These are phyloP conservation scores for Harpalus rufipes DNA, from an alignment of 2,888 invertebrate species.

Conservation along the genomic window DNA sequence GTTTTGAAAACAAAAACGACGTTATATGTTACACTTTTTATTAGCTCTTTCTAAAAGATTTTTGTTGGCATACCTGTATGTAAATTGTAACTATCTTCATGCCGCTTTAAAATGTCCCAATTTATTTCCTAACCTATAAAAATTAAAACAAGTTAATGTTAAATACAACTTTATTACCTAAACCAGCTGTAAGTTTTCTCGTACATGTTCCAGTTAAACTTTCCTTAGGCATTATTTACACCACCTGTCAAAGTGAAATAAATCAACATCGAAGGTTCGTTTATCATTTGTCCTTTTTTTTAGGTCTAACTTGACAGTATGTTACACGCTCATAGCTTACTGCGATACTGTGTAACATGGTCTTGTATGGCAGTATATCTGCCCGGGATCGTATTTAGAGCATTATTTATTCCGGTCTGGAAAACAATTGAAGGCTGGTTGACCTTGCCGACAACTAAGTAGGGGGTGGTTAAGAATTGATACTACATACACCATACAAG, in stretches of 20 bases:
- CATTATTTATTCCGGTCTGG: slow-evolving; percentile 53
- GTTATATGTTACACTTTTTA: too few species aligned
- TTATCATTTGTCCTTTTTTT: slow-evolving; percentile 40
- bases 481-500: slow-evolving; percentile 9
- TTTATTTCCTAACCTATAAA: neutral
- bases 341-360: neutral
- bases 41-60: too few species aligned
- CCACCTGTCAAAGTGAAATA: slow-evolving; percentile 55
- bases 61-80: too few species aligned
- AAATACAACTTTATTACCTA: slow-evolving; percentile 37
- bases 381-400: slow-evolving; percentile 38
- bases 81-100: too few species aligned
- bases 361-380: slow-evolving; percentile 33
- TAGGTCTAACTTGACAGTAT: slow-evolving; percentile 23
- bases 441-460: slow-evolving; percentile 40
- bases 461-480: slow-evolving; percentile 33
- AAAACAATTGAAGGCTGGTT: slow-evolving; percentile 56
- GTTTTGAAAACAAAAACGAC: too few species aligned
- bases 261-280: slow-evolving; percentile 46
- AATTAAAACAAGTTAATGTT: slow-evolving; percentile 15
- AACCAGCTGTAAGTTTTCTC: neutral
- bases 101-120: neutral
- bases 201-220: slow-evolving; percentile 32
- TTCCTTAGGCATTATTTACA: slow-evolving; percentile 45
- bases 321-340: slow-evolving; percentile 37